Evolutionary conservation across 2,888 invertebrate species (phyloP), one percentile per base, ranked within the genome.

Genomic region (Pristionchus entomophagus): DNA sequence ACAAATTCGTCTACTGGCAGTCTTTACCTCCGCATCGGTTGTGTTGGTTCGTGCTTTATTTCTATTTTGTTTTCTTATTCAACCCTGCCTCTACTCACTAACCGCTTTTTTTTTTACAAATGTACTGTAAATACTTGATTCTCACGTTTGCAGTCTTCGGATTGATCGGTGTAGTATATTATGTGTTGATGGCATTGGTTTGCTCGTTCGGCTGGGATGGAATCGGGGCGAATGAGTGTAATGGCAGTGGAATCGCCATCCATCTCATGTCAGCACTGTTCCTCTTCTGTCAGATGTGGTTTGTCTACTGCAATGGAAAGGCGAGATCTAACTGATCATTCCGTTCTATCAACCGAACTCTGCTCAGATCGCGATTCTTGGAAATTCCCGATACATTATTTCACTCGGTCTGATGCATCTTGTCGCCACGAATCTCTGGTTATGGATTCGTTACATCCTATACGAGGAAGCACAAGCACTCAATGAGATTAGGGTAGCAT

Each of bases 221-320:
- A 49, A 45, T 56, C 49, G 51, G 69, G 8, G 51, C 69, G 19
- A 65, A 84, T 51, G 84, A 84, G 84, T 84, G 84, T 51, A 69
- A 65, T 53, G 51, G 26, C 1, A 73, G 38, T 35, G 73, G 84
- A 17, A 84, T 69, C 26, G 32, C 26, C 51, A 84, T 84, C 51
- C 49, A 49, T 17, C 1, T 84, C 2, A n/a, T 84, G 49, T 69
- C 84, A 17, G 84, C 84, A 6, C 8, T 51, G 3, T 84, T 84
- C 38, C 69, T 84, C 32, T 84, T 84, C 73, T 69, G 26, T 35
- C 90, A 90, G 83, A 90, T 90, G 88, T 90, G 90, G 90, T 90
- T 90, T 85, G 90, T 90, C 8, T 90, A 88, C 73, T 90, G 90
- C 85, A 90, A 90, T 65, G 90, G 90, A 87, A 90, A 90, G 86